Evolutionary conservation across 2,797 vertebrate species (phyloP), one percentile per base, ranked within the genome.

Genomic region (Manis pentadactyla): DNA sequence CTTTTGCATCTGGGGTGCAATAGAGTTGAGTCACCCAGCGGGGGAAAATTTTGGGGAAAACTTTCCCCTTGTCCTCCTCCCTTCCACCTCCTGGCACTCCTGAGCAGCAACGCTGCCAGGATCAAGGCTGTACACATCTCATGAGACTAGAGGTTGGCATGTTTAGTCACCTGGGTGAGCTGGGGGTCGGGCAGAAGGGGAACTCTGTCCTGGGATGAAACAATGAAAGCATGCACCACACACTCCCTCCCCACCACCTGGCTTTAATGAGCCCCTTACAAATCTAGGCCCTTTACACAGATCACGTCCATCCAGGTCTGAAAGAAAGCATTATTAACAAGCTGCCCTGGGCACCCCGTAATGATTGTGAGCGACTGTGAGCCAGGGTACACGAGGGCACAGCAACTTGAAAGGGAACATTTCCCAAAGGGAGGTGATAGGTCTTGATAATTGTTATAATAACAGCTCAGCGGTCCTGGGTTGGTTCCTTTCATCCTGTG

Each of bases 371-470:
- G 95, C 66, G 83, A 95, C 95, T 78, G 94, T 83, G 97, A 97
- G 87, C 93, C 96, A 96, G 95, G 79, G 79, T 91, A 93, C 75
- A 96, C 39, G 77, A 89, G 94, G 91, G 91, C 94, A 88, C 93
- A 97, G 84, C 94, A 93, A 94, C 96, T 97, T 96, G 90, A 98
- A 98, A 97, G 97, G 96, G 93, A 96, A 87, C 81, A 14, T 97
- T 98, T 98, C 95, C 86, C 53, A 93, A 90, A 97, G 97, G 98
- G 94, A 97, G 97, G 97, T 68, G 96, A 96, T 93, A 95, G 83
- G 34, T 96, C 97, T 93, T 93, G 95, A 94, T 97, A 97, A 97
- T 97, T 97, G 97, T 93, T 97, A 97, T 95, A 97, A 98, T 96
- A 95, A 63, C 95, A 92, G 95, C 97, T 97, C 97, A 64, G 77